phyloP scores from a whole-genome alignment of 2,113 vertebrate species.

The Raja brachyura region DNA sequence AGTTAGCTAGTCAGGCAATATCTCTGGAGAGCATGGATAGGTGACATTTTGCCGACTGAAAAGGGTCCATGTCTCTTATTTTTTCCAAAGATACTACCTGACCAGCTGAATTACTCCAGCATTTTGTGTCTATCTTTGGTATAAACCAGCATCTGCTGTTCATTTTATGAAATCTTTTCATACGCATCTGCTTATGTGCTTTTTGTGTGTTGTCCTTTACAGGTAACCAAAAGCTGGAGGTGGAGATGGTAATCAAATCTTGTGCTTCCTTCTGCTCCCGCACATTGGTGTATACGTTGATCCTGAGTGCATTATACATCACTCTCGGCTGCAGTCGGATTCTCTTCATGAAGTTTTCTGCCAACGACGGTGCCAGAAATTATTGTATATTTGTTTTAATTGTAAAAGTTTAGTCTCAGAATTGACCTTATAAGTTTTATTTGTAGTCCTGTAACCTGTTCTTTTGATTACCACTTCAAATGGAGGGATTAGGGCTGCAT shows the following conservation, averaged over 20 bases:
- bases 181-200: not conserved
- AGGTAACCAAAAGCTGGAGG: not conserved
- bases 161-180: not conserved
- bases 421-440: not conserved
- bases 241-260: not conserved
- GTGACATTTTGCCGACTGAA: too few species aligned
- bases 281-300: slow-evolving; percentile 65
- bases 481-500: not conserved
- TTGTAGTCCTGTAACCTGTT: not conserved
- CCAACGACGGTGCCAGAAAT: slow-evolving; percentile 71
- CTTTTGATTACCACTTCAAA: not conserved
- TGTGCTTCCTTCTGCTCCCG: slow-evolving; percentile 54
- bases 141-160: too few species aligned
- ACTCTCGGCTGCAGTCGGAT: slow-evolving; percentile 79
- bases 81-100: too few species aligned
- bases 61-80: too few species aligned
- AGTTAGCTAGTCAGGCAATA: too few species aligned
- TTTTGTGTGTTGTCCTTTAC: not conserved
- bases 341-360: slow-evolving; percentile 84
- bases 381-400: not conserved
- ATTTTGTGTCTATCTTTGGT: too few species aligned
- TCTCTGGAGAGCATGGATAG: too few species aligned
- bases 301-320: slow-evolving; percentile 73
- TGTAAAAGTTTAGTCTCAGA: not conserved
- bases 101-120: too few species aligned